Evolutionary conservation across 2,113 vertebrate genomes (phyloP), one percentile per base, ranked within the genome.

Genomic region (Ursus arctos): DNA sequence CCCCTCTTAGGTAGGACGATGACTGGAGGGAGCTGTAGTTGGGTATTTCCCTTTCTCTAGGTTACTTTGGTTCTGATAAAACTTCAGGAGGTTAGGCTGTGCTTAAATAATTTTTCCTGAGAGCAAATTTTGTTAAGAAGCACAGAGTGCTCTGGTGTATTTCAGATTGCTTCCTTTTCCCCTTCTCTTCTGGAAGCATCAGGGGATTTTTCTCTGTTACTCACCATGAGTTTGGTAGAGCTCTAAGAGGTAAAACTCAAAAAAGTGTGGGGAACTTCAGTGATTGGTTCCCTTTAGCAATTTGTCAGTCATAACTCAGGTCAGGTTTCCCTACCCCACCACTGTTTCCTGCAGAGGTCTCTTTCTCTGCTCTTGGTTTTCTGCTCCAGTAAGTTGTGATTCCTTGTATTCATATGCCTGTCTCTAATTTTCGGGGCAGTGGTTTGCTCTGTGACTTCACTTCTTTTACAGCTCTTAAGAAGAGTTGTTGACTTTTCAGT

Each of bases 31-130:
- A 57, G 7, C n/a, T 92, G 28, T 65, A 47, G n/a, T 28, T 87
- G 43, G 82, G 4, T 51, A 63, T 88, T 95, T 87, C 19, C 19
- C 49, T 81, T 86, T 18, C 7, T n/a, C 43, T 53, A 51, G 28
- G 21, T 74, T n/a, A 79, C 21, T 85, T 86, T 87, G 74, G 15
- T 80, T 86, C 74, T 55, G 63, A 72, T 87, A 72, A 86, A 88
- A 74, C 53, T 87, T 28, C 4, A 77, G 59, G 77, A 77, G 21
- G 13, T 80, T 87, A 72, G 53, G 11, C 40, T 95, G 53, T 72
- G 19, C 63, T 86, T 92, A 92, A 95, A 43, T 72, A 61, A 63
- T 72, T 95, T 86, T 63, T 91, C 21, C 65, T 16, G 14, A 53
- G 76, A 31, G 12, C 89, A 92, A 16, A 43, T n/a, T 87, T 53